Conservation (phyloP, 1,140 invertebrate genomes). For the Pantala flavescens region DNA sequence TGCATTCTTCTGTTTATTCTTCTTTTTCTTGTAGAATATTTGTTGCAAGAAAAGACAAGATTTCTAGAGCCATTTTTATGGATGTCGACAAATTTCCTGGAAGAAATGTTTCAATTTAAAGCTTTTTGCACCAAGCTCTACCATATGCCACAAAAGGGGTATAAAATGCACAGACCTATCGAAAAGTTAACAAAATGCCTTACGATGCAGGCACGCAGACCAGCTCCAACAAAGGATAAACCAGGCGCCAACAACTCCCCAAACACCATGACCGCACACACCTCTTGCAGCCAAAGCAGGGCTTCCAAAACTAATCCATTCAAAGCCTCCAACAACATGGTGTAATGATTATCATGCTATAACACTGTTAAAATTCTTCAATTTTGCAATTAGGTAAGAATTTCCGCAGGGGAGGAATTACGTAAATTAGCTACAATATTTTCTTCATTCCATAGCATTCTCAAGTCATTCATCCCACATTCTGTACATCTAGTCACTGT, state of each 20-base stretch:
- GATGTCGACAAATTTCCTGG: conserved; percentile 4
- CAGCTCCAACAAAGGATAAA: conserved; percentile 9
- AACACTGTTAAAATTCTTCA: conserved; percentile 4
- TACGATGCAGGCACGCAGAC: background rate
- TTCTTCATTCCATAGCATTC: conserved; percentile 9
- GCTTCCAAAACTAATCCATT: conserved; percentile 6
- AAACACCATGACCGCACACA: background rate
- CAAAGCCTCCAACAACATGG: conserved; percentile 7
- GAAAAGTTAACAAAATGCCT: conserved; percentile 3
- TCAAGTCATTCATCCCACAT: conserved; percentile 9
- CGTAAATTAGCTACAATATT: background rate
- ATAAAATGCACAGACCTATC: conserved; percentile 8
- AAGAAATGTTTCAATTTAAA: conserved; percentile 11
- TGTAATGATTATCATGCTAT: conserved; percentile 8
- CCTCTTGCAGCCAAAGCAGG: conserved; percentile 6
- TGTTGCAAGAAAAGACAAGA: background rate
- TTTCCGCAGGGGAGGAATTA: background rate
- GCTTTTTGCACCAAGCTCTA: background rate
- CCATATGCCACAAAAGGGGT: background rate
- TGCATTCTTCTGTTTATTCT: background rate
- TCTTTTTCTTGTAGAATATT: background rate
- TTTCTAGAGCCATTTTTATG: background rate
- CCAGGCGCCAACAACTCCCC: conserved; percentile 1
- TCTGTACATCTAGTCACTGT: background rate
- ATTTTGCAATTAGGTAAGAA: background rate